These are phyloP conservation scores for Oreocharis arfaki DNA, from an alignment of 2,113 vertebrate genomes.

Conservation along the genomic window DNA sequence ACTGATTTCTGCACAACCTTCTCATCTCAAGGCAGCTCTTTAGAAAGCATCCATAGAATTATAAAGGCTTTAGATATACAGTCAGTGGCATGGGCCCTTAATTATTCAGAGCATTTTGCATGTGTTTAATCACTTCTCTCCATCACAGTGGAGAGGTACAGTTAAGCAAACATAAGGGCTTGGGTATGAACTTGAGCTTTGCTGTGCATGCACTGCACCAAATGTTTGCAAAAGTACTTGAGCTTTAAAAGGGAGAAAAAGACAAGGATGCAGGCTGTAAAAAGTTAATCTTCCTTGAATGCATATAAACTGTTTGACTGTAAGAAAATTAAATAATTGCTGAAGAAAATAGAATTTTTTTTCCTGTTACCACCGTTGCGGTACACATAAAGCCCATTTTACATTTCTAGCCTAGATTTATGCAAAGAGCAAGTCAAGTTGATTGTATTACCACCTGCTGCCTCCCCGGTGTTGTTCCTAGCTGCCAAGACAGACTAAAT, in stretches of 20 bases:
- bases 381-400: not conserved
- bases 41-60: not conserved
- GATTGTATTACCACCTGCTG: not conserved
- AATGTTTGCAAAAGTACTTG: slow-evolving; percentile 6
- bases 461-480: not conserved
- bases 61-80: not conserved
- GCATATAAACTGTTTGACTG: not conserved
- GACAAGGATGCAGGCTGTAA: not conserved
- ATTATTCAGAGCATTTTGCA: not conserved
- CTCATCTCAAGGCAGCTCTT: not conserved
- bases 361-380: not conserved
- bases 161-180: not conserved
- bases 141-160: not conserved
- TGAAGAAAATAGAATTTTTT: not conserved
- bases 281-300: not conserved
- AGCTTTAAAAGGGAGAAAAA: not conserved
- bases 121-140: not conserved
- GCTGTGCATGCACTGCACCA: not conserved
- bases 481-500: not conserved
- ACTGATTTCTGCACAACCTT: not conserved
- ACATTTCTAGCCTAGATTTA: not conserved
- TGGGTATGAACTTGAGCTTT: not conserved
- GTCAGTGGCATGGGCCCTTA: not conserved
- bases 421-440: not conserved
- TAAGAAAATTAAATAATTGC: not conserved